phyloP scores from a whole-genome alignment of 2,888 invertebrate species.

The Erebia palarica region DNA sequence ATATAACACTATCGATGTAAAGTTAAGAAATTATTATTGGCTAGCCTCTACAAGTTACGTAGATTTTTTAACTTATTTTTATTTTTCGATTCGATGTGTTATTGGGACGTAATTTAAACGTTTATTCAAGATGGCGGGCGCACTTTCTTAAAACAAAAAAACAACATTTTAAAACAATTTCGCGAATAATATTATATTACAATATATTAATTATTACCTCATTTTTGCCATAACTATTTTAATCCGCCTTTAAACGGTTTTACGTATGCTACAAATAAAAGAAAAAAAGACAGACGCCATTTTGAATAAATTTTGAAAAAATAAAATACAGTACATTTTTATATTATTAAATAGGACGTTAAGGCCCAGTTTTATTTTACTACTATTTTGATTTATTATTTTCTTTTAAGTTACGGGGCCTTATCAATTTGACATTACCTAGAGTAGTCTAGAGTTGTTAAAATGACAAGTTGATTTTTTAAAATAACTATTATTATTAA shows the following conservation, averaged over 20 bases:
- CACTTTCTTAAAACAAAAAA: not conserved
- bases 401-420: constrained; percentile 41
- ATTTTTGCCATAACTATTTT: constrained; percentile 32
- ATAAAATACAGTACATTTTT: constrained; percentile 27
- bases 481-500: constrained; percentile 15
- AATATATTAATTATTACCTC: constrained; percentile 24
- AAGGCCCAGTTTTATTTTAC: constrained; percentile 40
- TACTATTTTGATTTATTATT: constrained; percentile 40
- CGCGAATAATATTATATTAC: constrained; percentile 20
- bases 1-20: constrained; percentile 53
- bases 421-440: constrained; percentile 79
- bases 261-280: constrained; percentile 6
- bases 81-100: constrained; percentile 31
- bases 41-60: constrained; percentile 52
- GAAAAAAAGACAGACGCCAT: constrained; percentile 14
- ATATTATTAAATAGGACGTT: constrained; percentile 6
- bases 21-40: constrained; percentile 53
- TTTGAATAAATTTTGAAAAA: constrained; percentile 7
- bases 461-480: constrained; percentile 74
- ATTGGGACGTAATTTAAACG: constrained; percentile 9
- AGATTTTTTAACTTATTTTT: constrained; percentile 51
- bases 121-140: constrained; percentile 17
- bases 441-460: constrained; percentile 75
- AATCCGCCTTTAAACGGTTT: constrained; percentile 31
- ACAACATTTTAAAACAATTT: not conserved